Percentiles rank a stretch among this genome's conserved stretches.
These are phyloP conservation scores for Hemibagrus guttatus DNA, from an alignment of 2,797 vertebrate species.

Conservation along the genomic window DNA sequence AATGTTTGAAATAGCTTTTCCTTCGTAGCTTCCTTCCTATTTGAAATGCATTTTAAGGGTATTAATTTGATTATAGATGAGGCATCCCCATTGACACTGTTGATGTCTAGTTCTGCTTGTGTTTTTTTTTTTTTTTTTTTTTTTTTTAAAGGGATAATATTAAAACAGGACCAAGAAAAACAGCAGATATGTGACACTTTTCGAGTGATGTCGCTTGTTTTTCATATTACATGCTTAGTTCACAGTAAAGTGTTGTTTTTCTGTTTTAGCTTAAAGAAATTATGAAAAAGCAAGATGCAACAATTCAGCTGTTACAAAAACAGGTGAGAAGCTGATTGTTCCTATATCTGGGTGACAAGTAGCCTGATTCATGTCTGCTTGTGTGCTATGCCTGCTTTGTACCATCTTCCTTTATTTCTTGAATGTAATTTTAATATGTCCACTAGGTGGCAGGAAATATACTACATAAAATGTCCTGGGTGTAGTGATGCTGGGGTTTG, in stretches of 20 bases:
- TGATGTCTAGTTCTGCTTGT: not conserved
- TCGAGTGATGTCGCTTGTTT: not conserved
- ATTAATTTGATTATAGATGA: not conserved
- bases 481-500: not conserved
- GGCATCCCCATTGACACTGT: not conserved
- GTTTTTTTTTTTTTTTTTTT: too few species aligned
- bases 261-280: conserved; percentile 72
- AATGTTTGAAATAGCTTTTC: not conserved
- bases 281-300: conserved; percentile 68
- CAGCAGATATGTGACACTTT: not conserved
- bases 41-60: not conserved
- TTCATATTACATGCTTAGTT: conserved; percentile 7
- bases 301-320: conserved; percentile 76
- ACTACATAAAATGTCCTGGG: not conserved
- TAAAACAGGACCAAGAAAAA: not conserved
- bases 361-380: not conserved
- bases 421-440: not conserved
- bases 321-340: conserved; percentile 66
- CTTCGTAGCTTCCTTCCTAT: not conserved
- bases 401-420: not conserved
- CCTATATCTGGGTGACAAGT: not conserved
- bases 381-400: not conserved
- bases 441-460: not conserved
- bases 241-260: conserved; percentile 42
- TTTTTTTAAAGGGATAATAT: not conserved